These are phyloP conservation scores for Phorcus lineatus DNA, from an alignment of 2,888 invertebrate genomes.

Conservation along the genomic window DNA sequence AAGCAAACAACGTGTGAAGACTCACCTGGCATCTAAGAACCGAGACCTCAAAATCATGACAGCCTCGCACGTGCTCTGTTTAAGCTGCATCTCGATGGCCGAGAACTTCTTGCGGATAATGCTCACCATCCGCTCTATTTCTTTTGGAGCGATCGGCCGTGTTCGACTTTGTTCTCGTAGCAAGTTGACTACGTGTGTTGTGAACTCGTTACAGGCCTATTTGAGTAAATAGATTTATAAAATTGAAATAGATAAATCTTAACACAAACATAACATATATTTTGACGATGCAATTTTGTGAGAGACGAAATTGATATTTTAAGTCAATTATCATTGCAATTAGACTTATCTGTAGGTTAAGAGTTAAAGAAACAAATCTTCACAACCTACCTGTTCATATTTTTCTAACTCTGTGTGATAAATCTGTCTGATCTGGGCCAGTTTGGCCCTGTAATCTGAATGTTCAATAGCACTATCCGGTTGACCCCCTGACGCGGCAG, in stretches of 20 bases:
- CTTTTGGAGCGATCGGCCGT: constrained; percentile 96
- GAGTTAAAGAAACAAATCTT: background rate
- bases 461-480: constrained; percentile 94
- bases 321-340: no score
- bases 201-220: constrained; percentile 99
- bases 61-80: constrained; percentile 99
- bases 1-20: background rate
- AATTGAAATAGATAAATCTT: no score
- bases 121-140: constrained; percentile 86
- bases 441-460: constrained; percentile 98
- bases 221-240: constrained; percentile 27
- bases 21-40: constrained; percentile 83
- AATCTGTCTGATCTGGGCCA: constrained; percentile 98
- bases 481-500: constrained; percentile 71
- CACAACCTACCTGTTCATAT: constrained; percentile 89
- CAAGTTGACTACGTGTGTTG: constrained; percentile 99
- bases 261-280: no score
- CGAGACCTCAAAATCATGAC: constrained; percentile 97
- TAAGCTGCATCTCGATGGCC: constrained; percentile 85
- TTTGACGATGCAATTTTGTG: no score
- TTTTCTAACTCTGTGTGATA: constrained; percentile 99
- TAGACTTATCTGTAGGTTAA: background rate
- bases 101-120: constrained; percentile 76
- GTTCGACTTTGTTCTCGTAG: constrained; percentile 97
- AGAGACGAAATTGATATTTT: no score